Base-by-base conservation (phyloP, 2,113 vertebrate species). In the Todiramphus saurophagus region DNA sequence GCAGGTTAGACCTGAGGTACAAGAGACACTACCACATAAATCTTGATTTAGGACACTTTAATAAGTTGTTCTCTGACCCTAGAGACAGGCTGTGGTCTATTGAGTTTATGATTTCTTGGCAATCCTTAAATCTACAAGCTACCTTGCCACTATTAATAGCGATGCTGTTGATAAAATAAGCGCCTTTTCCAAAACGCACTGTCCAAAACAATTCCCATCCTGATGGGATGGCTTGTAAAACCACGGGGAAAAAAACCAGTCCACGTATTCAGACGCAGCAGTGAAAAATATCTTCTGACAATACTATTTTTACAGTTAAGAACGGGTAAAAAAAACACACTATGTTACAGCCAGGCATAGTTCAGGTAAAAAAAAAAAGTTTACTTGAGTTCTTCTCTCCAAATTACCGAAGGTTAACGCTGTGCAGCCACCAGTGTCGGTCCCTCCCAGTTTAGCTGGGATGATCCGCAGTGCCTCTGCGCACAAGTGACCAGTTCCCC, bases 231-330 rank as follows among this genome's bases (percentile, higher is more conserved):
- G 62, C 30, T 76, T 55, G 10, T 46, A 48, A 78, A 73, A 46
- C 23, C 37, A 16, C 0, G 8, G 16, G 50, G 24, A 14, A 60
- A 20, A 21, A 37, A 59, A 33, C 12, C 12, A 46, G 25, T 3
- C 25, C 30, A 15, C 0, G 3, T 12, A 7, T 37, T 28, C 31
- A 43, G 28, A 19, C 39, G 67, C 4, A 6, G 3, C 0, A 1
- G 19, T 16, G 28, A 21, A 35, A 72, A 66, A 77, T 5, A 31
- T 21, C 23, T 43, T 50, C 74, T 14, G 46, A 43, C 78, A 74
- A 48, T 8, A 43, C 21, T 12, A 24, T 14, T 67, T 55, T 56
- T 35, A 31, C 13, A 41, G 21, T 35, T 43, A 11, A 17, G 11
- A 60, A 67, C 18, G 5, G 31, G 24, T 37, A 12, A 78, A 59